Evolutionary conservation across 2,113 vertebrate species (phyloP).

Genomic region (Tympanuchus pallidicinctus): DNA sequence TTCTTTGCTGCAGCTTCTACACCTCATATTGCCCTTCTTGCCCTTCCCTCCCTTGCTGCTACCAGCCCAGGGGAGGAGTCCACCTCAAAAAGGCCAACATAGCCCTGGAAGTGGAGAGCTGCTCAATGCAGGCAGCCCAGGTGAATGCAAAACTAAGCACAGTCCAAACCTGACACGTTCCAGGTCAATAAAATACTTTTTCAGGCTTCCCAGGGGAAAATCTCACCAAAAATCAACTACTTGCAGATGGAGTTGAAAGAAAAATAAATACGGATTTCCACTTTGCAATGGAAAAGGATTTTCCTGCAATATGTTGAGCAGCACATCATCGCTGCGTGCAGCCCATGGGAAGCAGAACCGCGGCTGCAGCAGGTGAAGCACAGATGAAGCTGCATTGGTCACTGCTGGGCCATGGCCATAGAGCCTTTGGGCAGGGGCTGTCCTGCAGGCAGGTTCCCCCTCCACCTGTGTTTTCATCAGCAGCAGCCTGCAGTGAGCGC

Average conservation of each 20-base stretch:
- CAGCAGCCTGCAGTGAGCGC: neutral
- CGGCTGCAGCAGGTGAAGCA: neutral
- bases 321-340: neutral
- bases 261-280: neutral
- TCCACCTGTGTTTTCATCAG: neutral
- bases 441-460: neutral
- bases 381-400: accelerated
- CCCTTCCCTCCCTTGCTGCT: neutral
- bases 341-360: neutral
- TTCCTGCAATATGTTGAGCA: neutral
- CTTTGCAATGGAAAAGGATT: neutral
- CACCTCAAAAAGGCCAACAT: neutral
- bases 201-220: neutral
- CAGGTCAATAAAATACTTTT: neutral
- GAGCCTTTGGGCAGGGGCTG: neutral
- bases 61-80: neutral
- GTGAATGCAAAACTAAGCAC: neutral
- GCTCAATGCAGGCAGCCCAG: neutral
- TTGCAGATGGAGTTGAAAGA: neutral
- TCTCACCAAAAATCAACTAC: neutral
- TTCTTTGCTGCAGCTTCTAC: neutral
- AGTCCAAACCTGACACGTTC: accelerated
- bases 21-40: neutral
- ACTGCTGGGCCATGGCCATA: neutral
- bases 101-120: neutral